Base-by-base conservation (phyloP, 2,888 invertebrate genomes). In the Eristalinus sepulchralis region DNA sequence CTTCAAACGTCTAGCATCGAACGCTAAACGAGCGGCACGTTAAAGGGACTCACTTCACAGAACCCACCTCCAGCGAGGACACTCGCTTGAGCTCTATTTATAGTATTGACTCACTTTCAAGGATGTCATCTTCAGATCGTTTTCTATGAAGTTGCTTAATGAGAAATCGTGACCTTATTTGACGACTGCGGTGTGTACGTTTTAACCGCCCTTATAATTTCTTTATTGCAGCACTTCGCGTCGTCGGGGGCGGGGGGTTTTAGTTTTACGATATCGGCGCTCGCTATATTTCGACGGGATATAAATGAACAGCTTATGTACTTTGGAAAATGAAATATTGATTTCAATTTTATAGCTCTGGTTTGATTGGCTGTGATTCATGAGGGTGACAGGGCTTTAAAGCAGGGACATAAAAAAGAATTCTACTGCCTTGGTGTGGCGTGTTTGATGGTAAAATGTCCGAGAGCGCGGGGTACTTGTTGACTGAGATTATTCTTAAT, bases 111-210 rank as follows among this genome's bases (percentile, higher is more conserved):
- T 76, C 33, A 10, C 24, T 34, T 31, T 57, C 27, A 34, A 76
- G 22, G 27, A 63, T 63, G 78, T 33, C 68, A 78, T 78, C 59
- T 39, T 71, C 71, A 70, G 64, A 64, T 71, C 57, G 63, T 27
- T 34, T 70, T 71, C 66, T 33, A 79, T 27, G 39, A 34, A 53
- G 47, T 59, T 72, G 39, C 36, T 71, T 79, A 59, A 72, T 64
- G 79, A 71, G 66, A 60, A 79, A 79, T 71, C 71, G 79, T 66
- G 79, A 59, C 79, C 79, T 79, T 66, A 33, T 60, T 66, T 67
- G 60, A 47, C 60, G 60, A 76, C 75, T 39, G 36, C 20, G 75
- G 34, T 24, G 20, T 39, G 20, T 36, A 64, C 55, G 36, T 33
- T 63, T 36, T 36, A 78, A 71, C 63, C 57, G 55, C 70, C 63